These are phyloP conservation scores for Bolinopsis microptera DNA, from an alignment of 37 sponge, comb jelly and placozoan species.

Conservation along the genomic window DNA sequence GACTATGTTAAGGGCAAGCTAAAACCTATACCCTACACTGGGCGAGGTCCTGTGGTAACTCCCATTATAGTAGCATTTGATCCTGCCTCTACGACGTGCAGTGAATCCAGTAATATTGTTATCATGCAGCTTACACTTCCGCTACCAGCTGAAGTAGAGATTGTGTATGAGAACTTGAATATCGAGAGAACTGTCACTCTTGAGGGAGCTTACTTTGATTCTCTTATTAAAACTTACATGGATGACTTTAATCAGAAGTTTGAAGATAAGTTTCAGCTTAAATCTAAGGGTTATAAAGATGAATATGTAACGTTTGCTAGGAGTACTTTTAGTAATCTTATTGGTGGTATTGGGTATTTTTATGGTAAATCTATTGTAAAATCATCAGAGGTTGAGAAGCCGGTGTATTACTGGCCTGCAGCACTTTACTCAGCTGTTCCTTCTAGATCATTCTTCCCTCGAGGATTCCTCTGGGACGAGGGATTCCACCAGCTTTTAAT, in stretches of 20 bases:
- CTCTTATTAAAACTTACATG: neutral
- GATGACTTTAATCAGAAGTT: constrained; percentile 67
- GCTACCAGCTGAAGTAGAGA: constrained; percentile 14
- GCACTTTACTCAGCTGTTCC: constrained; percentile 75
- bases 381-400: neutral
- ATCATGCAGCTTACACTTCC: constrained; percentile 16
- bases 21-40: neutral
- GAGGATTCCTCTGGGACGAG: constrained; percentile 99
- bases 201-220: constrained; percentile 2
- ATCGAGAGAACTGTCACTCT: constrained; percentile 22
- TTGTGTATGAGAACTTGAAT: constrained; percentile 32
- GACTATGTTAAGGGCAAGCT: constrained; percentile 43
- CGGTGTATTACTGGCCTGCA: constrained; percentile 34
- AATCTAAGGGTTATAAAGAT: constrained; percentile 74
- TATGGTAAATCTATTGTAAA: constrained; percentile 78
- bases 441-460: constrained; percentile 97
- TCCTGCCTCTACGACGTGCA: neutral
- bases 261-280: constrained; percentile 66
- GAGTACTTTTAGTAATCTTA: constrained; percentile 88
- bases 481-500: constrained; percentile 97
- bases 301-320: constrained; percentile 77
- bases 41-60: neutral
- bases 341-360: constrained; percentile 98
- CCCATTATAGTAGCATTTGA: neutral
- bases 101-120: constrained; percentile 42